phyloP scores from a whole-genome alignment of 2,888 invertebrate species.

The Drosophila anomalipes region DNA sequence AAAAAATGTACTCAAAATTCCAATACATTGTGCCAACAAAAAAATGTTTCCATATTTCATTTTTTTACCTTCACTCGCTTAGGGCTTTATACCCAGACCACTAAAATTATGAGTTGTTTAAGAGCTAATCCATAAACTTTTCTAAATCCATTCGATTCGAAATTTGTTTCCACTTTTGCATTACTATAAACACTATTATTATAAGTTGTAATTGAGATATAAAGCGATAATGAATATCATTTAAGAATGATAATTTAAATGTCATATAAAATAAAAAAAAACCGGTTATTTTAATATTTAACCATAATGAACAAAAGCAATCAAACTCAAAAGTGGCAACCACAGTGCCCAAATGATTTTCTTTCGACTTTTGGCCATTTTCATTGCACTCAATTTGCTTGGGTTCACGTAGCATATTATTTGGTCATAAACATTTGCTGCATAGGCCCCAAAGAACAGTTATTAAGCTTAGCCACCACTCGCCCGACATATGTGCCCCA shows the following conservation, averaged over 20 bases:
- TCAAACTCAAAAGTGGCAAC: background rate
- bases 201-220: background rate
- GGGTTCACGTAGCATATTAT: conserved; percentile 58
- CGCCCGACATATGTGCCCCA: background rate
- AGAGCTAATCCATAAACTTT: background rate
- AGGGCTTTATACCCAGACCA: background rate
- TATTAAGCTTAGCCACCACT: conserved; percentile 49
- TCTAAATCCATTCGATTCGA: background rate
- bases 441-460: conserved; percentile 56
- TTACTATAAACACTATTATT: background rate
- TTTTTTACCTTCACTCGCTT: background rate
- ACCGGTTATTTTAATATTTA: background rate
- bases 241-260: background rate
- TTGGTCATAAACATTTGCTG: conserved; percentile 64
- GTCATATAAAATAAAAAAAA: background rate
- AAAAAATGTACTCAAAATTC: conserved; percentile 77
- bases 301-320: background rate
- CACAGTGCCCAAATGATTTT: conserved; percentile 6
- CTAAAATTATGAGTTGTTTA: background rate
- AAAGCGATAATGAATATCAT: background rate
- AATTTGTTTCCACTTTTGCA: background rate
- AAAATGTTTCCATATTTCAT: conserved; percentile 75
- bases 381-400: conserved; percentile 66
- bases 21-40: conserved; percentile 75
- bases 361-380: conserved; percentile 38